Evolutionary conservation across 1,140 invertebrate genomes (phyloP), one percentile per base, ranked within the genome.

Genomic region (Philaenus spumarius): DNA sequence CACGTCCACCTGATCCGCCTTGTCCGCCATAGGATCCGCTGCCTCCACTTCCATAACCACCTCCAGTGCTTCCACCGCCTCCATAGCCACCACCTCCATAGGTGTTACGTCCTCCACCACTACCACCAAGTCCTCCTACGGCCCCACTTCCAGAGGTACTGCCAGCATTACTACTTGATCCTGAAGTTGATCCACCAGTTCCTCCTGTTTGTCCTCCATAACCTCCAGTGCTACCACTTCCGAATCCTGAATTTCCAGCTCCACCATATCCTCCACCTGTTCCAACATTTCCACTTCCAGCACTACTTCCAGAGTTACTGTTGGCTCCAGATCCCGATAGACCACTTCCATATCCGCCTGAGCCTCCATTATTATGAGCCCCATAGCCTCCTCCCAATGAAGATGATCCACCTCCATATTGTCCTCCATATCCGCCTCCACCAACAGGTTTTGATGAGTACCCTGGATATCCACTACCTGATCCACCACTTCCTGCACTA

Each of bases 401-500:
- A 20, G 9, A 15, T 24, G 15, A 7, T 9, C 40, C 37, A 22
- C 40, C 39, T 23, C 52, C 39, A 42, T 20, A 23, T 37, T 19
- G 39, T 2, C 52, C 48, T 2, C 19, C 50, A 34, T 52, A 30
- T 35, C 34, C 34, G 1, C 26, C 34, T 19, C 51, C 35, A 19
- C 19, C 20, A 26, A 20, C 7, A 23, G 34, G 14, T 30, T 30
- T 4, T 30, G 26, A 4, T 30, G 26, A 7, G 20, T 17, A 48
- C 40, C 42, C 43, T 17, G 12, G 30, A 34, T 26, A 23, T 6
- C 30, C 42, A 42, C 48, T 17, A 19, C 37, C 34, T 19, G 20
- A 14, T 20, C 59, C 47, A 51, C 54, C 48, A 46, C 17, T 35
- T 34, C 40, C 59, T 19, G 47, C n/a, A 58, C 55, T 58, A 24